Percentiles rank a stretch among this genome's conserved stretches.
These are phyloP conservation scores for Gasterosteus nipponicus DNA, from an alignment of 2,113 vertebrate species.

Conservation along the genomic window DNA sequence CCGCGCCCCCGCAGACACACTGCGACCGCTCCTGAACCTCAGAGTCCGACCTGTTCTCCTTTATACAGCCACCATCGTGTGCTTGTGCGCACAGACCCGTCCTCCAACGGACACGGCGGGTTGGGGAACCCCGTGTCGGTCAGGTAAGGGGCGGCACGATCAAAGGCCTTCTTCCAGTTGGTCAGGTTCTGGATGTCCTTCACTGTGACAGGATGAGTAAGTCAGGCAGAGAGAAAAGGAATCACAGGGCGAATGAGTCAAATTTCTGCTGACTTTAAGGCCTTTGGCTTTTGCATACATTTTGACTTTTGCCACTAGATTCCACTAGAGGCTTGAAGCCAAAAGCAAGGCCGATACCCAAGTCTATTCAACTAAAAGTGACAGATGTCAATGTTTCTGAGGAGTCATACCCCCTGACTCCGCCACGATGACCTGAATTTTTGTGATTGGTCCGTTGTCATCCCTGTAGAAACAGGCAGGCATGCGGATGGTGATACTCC, in stretches of 20 bases:
- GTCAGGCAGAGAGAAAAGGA: constrained; percentile 9
- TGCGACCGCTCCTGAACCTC: too few relatives aligned
- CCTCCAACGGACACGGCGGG: constrained; percentile 80
- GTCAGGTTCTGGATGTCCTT: constrained; percentile 89
- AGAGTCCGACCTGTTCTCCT: too few relatives aligned
- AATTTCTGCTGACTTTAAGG: constrained; percentile 19
- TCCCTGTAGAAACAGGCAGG: constrained; percentile 95
- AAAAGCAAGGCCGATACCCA: constrained; percentile 9
- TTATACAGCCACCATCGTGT: too few relatives aligned
- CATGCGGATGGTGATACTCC: constrained; percentile 91
- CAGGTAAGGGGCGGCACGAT: constrained; percentile 89
- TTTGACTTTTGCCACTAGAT: constrained; percentile 17
- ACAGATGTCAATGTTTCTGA: constrained; percentile 53
- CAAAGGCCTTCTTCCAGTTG: constrained; percentile 91
- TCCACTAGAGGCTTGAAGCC: constrained; percentile 15
- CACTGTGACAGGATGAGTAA: constrained; percentile 76
- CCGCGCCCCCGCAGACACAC: constrained; percentile 3
- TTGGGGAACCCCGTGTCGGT: constrained; percentile 92
- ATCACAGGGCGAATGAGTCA: constrained; percentile 15
- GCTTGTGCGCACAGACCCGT: background rate
- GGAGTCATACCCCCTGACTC: constrained; percentile 89
- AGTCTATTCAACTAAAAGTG: constrained; percentile 45
- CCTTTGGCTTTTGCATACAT: constrained; percentile 22
- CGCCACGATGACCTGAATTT: constrained; percentile 92
- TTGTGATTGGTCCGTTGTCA: constrained; percentile 92